Percentiles rank a stretch among this genome's conserved stretches.
These are phyloP conservation scores for Mesocricetus auratus DNA, from an alignment of 2,113 vertebrate genomes.

Conservation along the genomic window DNA sequence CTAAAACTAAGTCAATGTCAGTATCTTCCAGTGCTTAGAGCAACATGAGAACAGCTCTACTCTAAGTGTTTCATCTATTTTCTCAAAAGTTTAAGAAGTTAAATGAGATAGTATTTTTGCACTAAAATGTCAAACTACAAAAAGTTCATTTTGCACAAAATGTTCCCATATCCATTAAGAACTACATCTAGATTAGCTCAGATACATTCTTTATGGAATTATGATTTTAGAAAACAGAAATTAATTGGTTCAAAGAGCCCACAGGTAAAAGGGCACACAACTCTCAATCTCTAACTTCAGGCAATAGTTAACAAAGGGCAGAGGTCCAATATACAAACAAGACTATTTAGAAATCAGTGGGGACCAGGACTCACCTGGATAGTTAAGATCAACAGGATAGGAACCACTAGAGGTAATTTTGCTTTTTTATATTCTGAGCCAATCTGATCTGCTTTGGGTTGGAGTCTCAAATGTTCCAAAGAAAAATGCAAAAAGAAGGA, in stretches of 20 bases:
- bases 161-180: conserved; percentile 83
- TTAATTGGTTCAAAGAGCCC: conserved; percentile 83
- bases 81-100: conserved; percentile 85
- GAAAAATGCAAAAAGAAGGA: neutral
- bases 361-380: neutral
- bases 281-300: conserved; percentile 61
- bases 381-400: conserved; percentile 19
- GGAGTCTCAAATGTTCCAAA: conserved; percentile 51
- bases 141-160: conserved; percentile 86
- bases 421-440: conserved; percentile 34
- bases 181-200: conserved; percentile 85
- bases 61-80: conserved; percentile 85
- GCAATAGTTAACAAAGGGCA: conserved; percentile 59
- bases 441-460: conserved; percentile 1
- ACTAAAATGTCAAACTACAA: conserved; percentile 86
- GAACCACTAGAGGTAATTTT: conserved; percentile 20
- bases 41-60: conserved; percentile 83
- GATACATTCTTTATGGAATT: conserved; percentile 84
- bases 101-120: conserved; percentile 86
- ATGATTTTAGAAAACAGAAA: conserved; percentile 87
- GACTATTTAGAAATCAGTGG: conserved; percentile 35
- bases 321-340: conserved; percentile 24
- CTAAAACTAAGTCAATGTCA: conserved; percentile 83
- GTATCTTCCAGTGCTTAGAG: conserved; percentile 86
- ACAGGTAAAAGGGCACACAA: conserved; percentile 38